Conservation (phyloP, 2,113 vertebrate species). For the Butorides virescens region DNA sequence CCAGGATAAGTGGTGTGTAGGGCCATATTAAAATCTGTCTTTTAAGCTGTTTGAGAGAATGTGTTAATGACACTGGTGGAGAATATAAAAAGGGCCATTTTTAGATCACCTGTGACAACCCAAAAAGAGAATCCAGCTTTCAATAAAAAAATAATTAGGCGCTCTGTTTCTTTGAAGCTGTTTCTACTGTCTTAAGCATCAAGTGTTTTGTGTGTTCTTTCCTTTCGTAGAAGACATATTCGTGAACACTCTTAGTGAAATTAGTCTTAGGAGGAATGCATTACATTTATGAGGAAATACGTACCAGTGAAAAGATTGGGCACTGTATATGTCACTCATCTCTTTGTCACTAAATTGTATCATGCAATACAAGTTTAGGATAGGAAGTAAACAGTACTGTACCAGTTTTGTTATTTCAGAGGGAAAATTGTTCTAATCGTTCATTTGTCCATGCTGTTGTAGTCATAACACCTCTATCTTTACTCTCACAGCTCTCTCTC, state of each 20-base stretch:
- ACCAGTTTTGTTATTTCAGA: background rate
- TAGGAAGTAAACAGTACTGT: background rate
- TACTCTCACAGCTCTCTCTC: background rate
- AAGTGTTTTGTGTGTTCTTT: background rate
- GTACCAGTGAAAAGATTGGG: background rate
- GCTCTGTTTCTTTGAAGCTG: background rate
- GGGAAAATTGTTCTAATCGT: background rate
- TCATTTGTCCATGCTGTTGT: background rate
- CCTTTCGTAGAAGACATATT: background rate
- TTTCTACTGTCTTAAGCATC: background rate
- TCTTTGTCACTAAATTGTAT: background rate
- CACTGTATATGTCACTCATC: background rate
- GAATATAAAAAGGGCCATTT: background rate
- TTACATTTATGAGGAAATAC: background rate
- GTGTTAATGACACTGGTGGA: background rate
- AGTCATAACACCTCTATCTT: background rate
- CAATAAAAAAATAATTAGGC: background rate
- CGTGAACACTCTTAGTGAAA: background rate
- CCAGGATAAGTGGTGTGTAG: background rate
- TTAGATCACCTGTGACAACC: background rate
- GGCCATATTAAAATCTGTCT: background rate
- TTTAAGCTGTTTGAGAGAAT: background rate
- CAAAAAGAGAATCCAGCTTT: background rate
- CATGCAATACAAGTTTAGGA: background rate
- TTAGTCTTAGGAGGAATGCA: background rate